Percentiles rank a stretch among this genome's conserved stretches.
These are phyloP conservation scores for Torymus auratus DNA, from an alignment of 2,888 invertebrate genomes.

Conservation along the genomic window DNA sequence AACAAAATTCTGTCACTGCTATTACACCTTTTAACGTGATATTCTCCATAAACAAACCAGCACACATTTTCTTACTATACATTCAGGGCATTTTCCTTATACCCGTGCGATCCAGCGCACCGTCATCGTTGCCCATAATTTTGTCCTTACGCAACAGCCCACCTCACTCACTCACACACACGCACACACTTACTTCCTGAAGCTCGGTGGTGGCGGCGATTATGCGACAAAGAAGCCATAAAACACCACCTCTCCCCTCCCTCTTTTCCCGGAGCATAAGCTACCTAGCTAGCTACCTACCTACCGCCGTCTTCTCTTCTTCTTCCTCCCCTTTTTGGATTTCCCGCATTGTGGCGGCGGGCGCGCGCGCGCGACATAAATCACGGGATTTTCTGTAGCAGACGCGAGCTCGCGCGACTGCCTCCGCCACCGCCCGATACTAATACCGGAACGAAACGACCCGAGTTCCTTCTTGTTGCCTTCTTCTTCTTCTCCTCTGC, in stretches of 20 bases:
- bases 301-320: constrained; percentile 10
- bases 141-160: no score
- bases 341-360: constrained; percentile 49
- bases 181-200: no score
- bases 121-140: no score
- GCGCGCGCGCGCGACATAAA: constrained; percentile 52
- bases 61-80: no score
- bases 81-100: no score
- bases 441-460: constrained; percentile 49
- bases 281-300: neutral
- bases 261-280: neutral
- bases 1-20: no score
- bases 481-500: neutral
- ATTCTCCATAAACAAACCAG: no score
- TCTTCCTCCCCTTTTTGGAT: constrained; percentile 41
- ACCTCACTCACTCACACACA: no score
- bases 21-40: no score
- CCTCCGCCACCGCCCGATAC: constrained; percentile 31
- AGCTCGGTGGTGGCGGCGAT: constrained; percentile 19
- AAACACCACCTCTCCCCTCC: constrained; percentile 39
- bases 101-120: no score
- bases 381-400: constrained; percentile 58
- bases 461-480: constrained; percentile 28
- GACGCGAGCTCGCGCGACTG: constrained; percentile 6
- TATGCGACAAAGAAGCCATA: constrained; percentile 56